These are phyloP conservation scores for Cassiopea andromeda DNA, from an alignment of 30 jellyfish, hydroid and myxozoan genomes.

Conservation along the genomic window DNA sequence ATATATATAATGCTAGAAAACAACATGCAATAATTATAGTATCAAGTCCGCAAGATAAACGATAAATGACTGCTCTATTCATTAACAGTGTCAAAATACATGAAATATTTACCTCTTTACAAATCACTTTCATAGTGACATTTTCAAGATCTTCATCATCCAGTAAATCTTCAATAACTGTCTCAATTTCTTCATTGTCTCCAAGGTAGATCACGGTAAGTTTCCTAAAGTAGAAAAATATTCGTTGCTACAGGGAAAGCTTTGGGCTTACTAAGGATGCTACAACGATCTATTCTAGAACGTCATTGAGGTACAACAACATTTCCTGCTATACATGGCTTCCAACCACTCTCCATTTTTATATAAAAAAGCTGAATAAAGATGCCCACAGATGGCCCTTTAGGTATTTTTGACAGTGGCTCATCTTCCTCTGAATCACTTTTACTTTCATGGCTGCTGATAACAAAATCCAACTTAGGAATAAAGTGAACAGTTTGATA, in stretches of 20 bases:
- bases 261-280: no score
- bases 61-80: no score
- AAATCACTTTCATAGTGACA: slow-evolving; percentile 89
- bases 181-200: slow-evolving; percentile 65
- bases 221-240: neutral
- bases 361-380: no score
- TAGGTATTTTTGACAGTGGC: slow-evolving; percentile 80
- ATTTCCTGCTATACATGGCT: no score
- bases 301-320: no score
- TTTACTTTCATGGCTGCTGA: slow-evolving; percentile 22
- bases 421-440: slow-evolving; percentile 74
- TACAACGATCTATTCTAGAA: no score
- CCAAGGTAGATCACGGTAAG: neutral
- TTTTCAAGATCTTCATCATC: slow-evolving; percentile 90
- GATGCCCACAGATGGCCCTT: slow-evolving; percentile 58
- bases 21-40: no score
- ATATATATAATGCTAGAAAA: no score
- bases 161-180: slow-evolving; percentile 58
- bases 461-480: neutral
- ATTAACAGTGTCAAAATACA: no score
- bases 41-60: no score
- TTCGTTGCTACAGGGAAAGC: no score
- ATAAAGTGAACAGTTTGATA: neutral
- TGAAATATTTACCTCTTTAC: slow-evolving; percentile 92
- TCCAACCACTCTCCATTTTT: no score